A percentile compares a stretch with the other conserved stretches of the same genome.
These are phyloP conservation scores for Pseudorhombus dupliciocellatus DNA, from an alignment of 2,113 vertebrate species.

Conservation along the genomic window DNA sequence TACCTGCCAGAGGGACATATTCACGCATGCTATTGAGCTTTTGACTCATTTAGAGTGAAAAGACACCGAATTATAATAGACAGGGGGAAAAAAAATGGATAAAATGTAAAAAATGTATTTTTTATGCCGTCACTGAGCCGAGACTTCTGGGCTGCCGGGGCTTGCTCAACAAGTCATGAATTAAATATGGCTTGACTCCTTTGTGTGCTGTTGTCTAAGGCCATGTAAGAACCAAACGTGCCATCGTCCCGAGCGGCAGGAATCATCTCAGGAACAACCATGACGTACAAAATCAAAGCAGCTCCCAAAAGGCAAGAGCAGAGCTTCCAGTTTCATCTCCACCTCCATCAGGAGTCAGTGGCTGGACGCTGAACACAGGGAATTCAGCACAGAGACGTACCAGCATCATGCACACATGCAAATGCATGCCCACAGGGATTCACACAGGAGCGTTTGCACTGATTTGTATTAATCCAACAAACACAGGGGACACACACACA, in stretches of 20 bases:
- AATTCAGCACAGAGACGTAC: not conserved
- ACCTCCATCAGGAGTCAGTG: slow-evolving; percentile 9
- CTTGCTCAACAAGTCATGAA: slow-evolving; percentile 48
- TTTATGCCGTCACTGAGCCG: not conserved
- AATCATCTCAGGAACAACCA: slow-evolving; percentile 30
- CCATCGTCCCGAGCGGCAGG: not conserved
- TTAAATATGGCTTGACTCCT: slow-evolving; percentile 43
- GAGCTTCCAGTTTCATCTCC: slow-evolving; percentile 7
- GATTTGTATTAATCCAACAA: slow-evolving; percentile 18
- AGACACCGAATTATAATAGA: not conserved
- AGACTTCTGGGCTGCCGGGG: slow-evolving; percentile 16
- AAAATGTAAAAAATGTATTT: slow-evolving; percentile 16
- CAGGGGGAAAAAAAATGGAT: no score
- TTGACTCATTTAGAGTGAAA: not conserved
- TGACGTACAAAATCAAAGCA: slow-evolving; percentile 24
- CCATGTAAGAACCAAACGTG: slow-evolving; percentile 35
- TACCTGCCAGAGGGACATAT: no score
- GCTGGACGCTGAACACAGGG: slow-evolving; percentile 22
- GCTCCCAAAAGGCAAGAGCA: slow-evolving; percentile 13
- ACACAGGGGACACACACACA: slow-evolving; percentile 9
- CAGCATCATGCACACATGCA: slow-evolving; percentile 61
- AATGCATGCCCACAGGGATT: slow-evolving; percentile 49
- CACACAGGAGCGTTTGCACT: slow-evolving; percentile 15
- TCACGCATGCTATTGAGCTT: slow-evolving; percentile 6
- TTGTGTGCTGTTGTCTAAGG: slow-evolving; percentile 49